phyloP scores from a whole-genome alignment of 1,140 invertebrate species.

The Drosophila willistoni region DNA sequence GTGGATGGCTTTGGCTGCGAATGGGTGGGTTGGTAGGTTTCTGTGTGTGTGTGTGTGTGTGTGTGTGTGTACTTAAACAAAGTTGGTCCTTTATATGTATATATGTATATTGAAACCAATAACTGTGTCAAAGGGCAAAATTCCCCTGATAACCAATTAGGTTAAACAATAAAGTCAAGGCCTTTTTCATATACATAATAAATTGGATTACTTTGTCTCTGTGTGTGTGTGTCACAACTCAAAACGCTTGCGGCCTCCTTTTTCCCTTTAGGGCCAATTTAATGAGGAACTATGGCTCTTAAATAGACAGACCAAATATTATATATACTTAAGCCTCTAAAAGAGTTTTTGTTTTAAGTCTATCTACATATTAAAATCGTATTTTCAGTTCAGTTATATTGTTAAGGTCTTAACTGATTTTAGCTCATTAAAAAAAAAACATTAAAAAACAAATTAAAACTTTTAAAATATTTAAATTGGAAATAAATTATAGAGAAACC shows the following conservation, averaged over 20 bases:
- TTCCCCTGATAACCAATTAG: slow-evolving; percentile 13
- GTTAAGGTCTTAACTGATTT: too few relatives aligned
- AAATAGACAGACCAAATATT: not conserved
- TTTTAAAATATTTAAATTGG: too few relatives aligned
- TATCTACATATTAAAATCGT: not conserved
- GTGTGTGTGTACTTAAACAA: too few relatives aligned
- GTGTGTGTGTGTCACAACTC: slow-evolving; percentile 1
- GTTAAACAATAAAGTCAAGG: slow-evolving; percentile 14
- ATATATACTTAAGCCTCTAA: not conserved
- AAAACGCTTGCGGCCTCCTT: not conserved
- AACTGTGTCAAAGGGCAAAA: slow-evolving; percentile 13
- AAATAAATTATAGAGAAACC: too few relatives aligned
- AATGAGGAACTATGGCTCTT: slow-evolving; percentile 8
- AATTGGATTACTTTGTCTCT: slow-evolving; percentile 11
- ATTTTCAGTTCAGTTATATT: too few relatives aligned
- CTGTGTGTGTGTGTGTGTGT: too few relatives aligned
- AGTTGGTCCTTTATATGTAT: not conserved
- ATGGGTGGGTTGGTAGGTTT: not conserved
- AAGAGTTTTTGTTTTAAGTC: not conserved
- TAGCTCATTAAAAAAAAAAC: too few relatives aligned
- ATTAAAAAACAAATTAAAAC: too few relatives aligned
- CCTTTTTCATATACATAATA: slow-evolving; percentile 13
- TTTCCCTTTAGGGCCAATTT: slow-evolving; percentile 4
- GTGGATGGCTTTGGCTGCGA: not conserved
- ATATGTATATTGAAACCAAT: slow-evolving; percentile 6